Base-by-base conservation (phyloP, 2,888 invertebrate species). In the Synanthedon myopaeformis region DNA sequence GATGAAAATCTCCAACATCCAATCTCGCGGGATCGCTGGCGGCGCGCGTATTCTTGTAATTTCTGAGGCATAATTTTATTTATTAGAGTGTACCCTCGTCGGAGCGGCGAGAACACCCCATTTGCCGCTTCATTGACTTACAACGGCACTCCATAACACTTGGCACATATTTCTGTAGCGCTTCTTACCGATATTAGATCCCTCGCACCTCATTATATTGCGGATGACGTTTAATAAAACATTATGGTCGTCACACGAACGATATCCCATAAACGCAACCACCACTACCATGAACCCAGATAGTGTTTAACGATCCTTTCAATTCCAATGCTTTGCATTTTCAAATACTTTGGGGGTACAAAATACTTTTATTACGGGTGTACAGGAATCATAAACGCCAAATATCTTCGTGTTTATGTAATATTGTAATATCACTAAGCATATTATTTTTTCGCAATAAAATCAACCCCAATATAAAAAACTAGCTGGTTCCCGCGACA, bases 101-200 rank as follows among this genome's bases (percentile, higher is more conserved):
- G 71, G 66, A 70, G 74, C 74, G 72, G 66, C 76, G 76, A 76
- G 83, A 82, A 79, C 80, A 84, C 84, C 86, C 87, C 80, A 87
- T 87, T 87, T 86, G 72, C 82, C 84, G 85, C 85, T 79, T 86
- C 87, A 87, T 87, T 86, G 87, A 87, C 87, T 87, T 86, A 87
- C 87, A 86, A 86, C 85, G 85, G 79, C 82, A 81, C 83, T 85
- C 82, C 71, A 86, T 86, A 85, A 85, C 82, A 84, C 85, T 86
- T 85, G 78, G 79, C 86, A 86, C 87, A 87, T 87, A 87, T 87
- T 86, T 86, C 82, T 85, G 84, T 51, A 79, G 81, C 82, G 76
- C 77, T 76, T 75, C 81, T 74, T 77, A 62, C 78, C 77, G 77
- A 76, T 72, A 77, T 69, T 70, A 70, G 76, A 79, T 78, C 80